A percentile compares a stretch with the other conserved stretches of the same genome.
Evolutionary conservation across 2,113 vertebrate species (phyloP).

Genomic region (Fukomys damarensis): DNA sequence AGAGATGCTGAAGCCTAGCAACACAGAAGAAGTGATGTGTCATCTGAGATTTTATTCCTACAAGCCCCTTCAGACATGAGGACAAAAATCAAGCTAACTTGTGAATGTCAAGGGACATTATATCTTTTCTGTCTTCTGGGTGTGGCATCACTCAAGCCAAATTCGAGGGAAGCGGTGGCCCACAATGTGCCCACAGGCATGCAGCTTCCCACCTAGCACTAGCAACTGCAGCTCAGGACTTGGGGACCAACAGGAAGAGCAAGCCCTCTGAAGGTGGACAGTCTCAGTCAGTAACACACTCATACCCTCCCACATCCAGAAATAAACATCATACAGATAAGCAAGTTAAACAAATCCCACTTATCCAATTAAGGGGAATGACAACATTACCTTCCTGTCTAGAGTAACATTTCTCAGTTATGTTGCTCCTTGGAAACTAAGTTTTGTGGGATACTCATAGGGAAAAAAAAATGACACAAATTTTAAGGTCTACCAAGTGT

Average conservation of each 20-base stretch:
- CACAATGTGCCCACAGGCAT: background rate
- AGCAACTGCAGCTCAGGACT: background rate
- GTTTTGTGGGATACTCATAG: background rate
- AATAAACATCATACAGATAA: background rate
- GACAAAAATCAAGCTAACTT: background rate
- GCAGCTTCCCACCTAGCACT: background rate
- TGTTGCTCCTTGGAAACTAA: background rate
- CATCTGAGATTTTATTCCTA: background rate
- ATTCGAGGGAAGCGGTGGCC: background rate
- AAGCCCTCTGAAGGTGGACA: background rate
- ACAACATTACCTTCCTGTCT: background rate
- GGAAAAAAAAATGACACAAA: background rate
- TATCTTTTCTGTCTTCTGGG: background rate
- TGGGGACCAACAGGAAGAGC: background rate
- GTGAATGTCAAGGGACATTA: background rate
- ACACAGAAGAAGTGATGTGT: background rate
- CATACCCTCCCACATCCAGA: background rate
- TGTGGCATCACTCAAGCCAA: background rate
- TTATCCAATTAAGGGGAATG: background rate
- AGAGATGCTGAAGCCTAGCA: background rate
- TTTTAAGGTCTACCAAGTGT: background rate
- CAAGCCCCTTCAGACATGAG: background rate
- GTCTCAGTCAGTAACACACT: background rate
- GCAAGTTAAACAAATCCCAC: background rate
- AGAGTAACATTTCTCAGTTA: background rate